Base-by-base conservation (phyloP, 1,140 invertebrate genomes). In the Sipha flava region DNA sequence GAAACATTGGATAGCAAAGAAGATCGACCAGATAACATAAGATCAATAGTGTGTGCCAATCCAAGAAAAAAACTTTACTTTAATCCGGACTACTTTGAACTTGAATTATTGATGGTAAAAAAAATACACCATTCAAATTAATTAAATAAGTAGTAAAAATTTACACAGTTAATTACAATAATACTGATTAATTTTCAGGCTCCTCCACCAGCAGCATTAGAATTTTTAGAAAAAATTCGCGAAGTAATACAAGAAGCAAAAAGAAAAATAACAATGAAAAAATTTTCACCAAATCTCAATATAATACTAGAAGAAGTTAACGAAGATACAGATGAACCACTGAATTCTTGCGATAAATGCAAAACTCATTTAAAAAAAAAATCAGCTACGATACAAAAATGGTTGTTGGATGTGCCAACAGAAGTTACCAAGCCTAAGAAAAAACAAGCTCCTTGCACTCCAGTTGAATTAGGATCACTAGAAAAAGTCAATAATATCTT, bases 191-290 rank as follows among this genome's bases (percentile, higher is more conserved):
- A 64, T 43, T 88, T 88, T 23, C 84, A 95, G 92, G 90, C 92
- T 80, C 94, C 94, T 40, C 94, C 94, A 18, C 92, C 93, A 81
- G 93, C 93, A 31, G 93, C 93, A 26, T 85, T 95, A 79, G 94
- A 96, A 86, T 95, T 96, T 85, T 86, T 95, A 21, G 87, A 90
- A 0, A 94, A 94, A 87, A 95, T 96, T 77, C 89, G 94, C 79
- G 93, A 95, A 88, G 93, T 95, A 9, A 95, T 96, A 81, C 87
- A 92, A 21, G 91, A 94, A 49, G 93, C 94, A 3, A 95, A 94
- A 84, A 91, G 93, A 81, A 94, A 95, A 86, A 94, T 96, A 90
- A 88, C 89, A 43, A 87, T 89, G 0, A 95, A 94, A 86, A 88
- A 90, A 59, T 96, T 93, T 84, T 88, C 91, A 73, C 94, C 94